phyloP scores from a whole-genome alignment of 2,888 invertebrate species.

The Atethmia centrago region DNA sequence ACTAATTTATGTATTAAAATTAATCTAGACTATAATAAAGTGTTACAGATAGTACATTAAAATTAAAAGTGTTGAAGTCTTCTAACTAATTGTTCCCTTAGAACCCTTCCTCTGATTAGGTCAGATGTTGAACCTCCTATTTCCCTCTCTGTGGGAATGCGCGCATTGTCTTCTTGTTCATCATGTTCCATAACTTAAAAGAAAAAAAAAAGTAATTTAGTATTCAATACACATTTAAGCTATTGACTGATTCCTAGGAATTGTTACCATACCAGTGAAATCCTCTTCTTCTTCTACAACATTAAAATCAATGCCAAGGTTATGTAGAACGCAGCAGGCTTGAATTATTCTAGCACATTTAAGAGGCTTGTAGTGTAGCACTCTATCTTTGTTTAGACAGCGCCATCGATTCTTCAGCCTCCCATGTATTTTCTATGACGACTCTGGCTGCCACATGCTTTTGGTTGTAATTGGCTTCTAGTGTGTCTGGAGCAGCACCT shows the following conservation, averaged over 20 bases:
- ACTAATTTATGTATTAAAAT: too few species aligned
- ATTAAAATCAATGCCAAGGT: slow-evolving; percentile 5
- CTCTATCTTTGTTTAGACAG: slow-evolving; percentile 8
- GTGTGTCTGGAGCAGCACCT: too few species aligned
- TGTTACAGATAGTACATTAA: too few species aligned
- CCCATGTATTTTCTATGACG: too few species aligned
- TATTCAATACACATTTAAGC: not conserved
- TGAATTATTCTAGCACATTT: slow-evolving; percentile 19
- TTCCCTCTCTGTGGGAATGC: slow-evolving; percentile 1
- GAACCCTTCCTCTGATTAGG: not conserved
- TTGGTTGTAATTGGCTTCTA: too few species aligned
- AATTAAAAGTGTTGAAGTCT: not conserved
- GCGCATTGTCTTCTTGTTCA: not conserved
- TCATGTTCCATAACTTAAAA: slow-evolving; percentile 2
- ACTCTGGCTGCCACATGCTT: too few species aligned
- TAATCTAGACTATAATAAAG: too few species aligned
- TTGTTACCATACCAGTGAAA: not conserved
- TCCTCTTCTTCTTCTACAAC: slow-evolving; percentile 2
- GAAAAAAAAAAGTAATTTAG: not conserved
- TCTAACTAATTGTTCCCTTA: too few species aligned
- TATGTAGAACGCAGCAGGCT: slow-evolving; percentile 3
- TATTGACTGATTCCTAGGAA: not conserved
- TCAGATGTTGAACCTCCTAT: not conserved
- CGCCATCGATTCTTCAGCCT: slow-evolving; percentile 24
- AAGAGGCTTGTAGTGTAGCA: slow-evolving; percentile 9